Percentiles rank a stretch among this genome's conserved stretches.
phyloP scores from a whole-genome alignment of 2,888 invertebrate genomes.

The Drymonia ruficornis region DNA sequence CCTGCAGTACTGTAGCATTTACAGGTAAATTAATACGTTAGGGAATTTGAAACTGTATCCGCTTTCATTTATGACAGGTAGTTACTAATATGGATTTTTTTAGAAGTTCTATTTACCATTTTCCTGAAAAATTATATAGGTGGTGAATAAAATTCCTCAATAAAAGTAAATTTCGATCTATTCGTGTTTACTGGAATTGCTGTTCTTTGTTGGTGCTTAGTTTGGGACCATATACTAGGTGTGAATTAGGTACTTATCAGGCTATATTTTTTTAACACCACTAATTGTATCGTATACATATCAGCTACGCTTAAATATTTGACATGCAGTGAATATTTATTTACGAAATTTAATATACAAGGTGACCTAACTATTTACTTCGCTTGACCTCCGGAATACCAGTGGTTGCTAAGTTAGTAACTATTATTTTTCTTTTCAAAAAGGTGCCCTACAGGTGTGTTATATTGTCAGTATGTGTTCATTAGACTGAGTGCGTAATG shows the following conservation, averaged over 20 bases:
- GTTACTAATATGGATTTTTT: not conserved
- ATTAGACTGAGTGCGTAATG: conserved; percentile 34
- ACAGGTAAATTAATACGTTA: conserved; percentile 63
- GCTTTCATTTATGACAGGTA: conserved; percentile 13
- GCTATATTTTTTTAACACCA: too few relatives aligned
- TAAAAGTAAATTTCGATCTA: too few relatives aligned
- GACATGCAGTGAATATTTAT: not conserved
- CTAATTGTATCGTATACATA: too few relatives aligned
- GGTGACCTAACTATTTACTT: not conserved
- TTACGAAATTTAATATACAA: not conserved
- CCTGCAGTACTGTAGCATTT: conserved; percentile 84
- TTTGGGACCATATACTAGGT: too few relatives aligned
- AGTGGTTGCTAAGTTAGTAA: not conserved
- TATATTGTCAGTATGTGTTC: not conserved
- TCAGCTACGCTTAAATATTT: not conserved
- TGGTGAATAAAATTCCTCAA: too few relatives aligned
- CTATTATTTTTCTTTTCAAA: not conserved
- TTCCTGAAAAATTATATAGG: too few relatives aligned
- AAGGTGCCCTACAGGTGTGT: not conserved
- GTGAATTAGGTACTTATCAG: too few relatives aligned
- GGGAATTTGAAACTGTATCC: not conserved
- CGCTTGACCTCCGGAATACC: too few relatives aligned
- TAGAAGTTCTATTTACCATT: too few relatives aligned
- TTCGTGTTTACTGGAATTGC: too few relatives aligned
- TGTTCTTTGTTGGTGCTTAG: too few relatives aligned